A percentile compares a stretch with the other conserved stretches of the same genome.
phyloP scores from a whole-genome alignment of 2,113 vertebrate species.

The Alces alces region DNA sequence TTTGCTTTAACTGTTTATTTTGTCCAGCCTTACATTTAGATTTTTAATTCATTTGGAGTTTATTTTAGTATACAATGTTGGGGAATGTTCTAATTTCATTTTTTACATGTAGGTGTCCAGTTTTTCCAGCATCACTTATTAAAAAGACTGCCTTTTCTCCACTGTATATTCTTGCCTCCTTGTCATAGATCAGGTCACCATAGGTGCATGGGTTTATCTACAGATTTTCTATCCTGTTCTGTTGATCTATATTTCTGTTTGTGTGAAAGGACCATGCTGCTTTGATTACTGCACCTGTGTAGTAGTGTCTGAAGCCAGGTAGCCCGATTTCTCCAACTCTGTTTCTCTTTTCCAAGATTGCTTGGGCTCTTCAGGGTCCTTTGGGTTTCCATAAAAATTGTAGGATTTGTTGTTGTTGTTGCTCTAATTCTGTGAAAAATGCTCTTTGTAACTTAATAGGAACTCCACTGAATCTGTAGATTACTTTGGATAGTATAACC shows the following conservation, averaged over 20 bases:
- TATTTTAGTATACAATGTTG: neutral
- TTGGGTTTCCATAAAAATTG: neutral
- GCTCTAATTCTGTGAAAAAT: neutral
- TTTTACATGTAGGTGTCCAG: neutral
- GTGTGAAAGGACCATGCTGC: neutral
- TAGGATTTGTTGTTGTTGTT: neutral
- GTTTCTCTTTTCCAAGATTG: neutral
- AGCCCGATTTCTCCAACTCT: neutral
- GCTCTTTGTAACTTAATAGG: neutral
- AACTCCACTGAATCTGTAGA: neutral
- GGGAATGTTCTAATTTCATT: neutral
- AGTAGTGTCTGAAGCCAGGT: neutral
- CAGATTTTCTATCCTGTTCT: neutral
- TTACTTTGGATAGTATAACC: neutral
- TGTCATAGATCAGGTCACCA: neutral
- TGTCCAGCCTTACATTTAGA: neutral
- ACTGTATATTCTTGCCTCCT: neutral
- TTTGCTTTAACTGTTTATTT: neutral
- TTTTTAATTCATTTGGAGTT: neutral
- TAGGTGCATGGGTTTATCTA: neutral
- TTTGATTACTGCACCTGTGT: neutral
- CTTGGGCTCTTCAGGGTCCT: neutral
- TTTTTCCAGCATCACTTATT: neutral
- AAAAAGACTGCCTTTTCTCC: neutral
- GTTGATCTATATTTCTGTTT: neutral